phyloP scores from a whole-genome alignment of 2,888 invertebrate species.

The Boloria selene region DNA sequence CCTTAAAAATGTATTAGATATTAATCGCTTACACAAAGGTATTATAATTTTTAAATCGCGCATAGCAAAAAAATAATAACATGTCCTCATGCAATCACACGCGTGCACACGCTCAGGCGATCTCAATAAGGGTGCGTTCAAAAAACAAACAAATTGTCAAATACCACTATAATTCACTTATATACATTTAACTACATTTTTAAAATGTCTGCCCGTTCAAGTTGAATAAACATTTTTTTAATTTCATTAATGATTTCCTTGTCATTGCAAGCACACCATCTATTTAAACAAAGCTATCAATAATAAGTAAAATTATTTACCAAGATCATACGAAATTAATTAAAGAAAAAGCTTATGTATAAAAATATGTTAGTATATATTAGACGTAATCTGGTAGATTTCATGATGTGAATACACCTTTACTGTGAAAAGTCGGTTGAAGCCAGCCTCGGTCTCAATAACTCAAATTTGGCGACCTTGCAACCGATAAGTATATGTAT shows the following conservation, averaged over 20 bases:
- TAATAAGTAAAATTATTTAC: too few relatives aligned
- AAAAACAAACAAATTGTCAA: constrained; percentile 1
- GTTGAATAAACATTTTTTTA: too few relatives aligned
- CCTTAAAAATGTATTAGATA: constrained; percentile 13
- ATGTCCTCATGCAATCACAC: constrained; percentile 47
- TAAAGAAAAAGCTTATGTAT: too few relatives aligned
- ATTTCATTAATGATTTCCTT: too few relatives aligned
- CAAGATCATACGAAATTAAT: too few relatives aligned
- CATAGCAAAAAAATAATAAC: constrained; percentile 75
- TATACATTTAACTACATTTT: too few relatives aligned
- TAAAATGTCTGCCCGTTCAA: too few relatives aligned
- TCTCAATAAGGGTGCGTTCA: constrained; percentile 50
- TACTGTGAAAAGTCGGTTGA: constrained; percentile 49
- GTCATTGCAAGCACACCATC: too few relatives aligned
- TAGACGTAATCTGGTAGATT: background rate
- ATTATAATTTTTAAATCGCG: constrained; percentile 40
- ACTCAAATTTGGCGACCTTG: constrained; percentile 74
- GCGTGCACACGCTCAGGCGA: constrained; percentile 35
- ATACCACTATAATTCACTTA: too few relatives aligned
- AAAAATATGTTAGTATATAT: background rate
- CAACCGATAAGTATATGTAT: constrained; percentile 44
- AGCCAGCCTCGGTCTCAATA: constrained; percentile 73
- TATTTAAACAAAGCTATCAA: too few relatives aligned
- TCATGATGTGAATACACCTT: constrained; percentile 19
- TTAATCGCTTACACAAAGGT: constrained; percentile 13